Evolutionary conservation across 1,140 invertebrate genomes (phyloP).

Genomic region (Maniola jurtina): DNA sequence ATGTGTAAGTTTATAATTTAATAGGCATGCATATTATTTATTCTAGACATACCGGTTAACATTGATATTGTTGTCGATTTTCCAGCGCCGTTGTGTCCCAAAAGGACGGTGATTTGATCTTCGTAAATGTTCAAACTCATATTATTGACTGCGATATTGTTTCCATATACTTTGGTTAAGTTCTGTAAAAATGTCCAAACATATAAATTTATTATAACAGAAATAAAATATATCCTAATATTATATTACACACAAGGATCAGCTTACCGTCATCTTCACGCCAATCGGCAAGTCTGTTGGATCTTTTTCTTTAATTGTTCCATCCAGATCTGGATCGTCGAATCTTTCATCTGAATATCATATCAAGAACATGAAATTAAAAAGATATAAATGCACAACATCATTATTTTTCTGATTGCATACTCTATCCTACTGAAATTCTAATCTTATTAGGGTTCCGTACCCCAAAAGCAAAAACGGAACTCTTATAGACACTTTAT

Average conservation of each 20-base stretch:
- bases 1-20: too few species aligned
- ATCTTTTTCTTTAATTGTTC: constrained; percentile 54
- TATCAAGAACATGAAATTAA: background rate
- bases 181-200: constrained; percentile 47
- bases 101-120: constrained; percentile 84
- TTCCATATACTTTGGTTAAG: constrained; percentile 75
- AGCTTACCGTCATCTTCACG: constrained; percentile 57
- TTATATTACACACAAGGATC: background rate
- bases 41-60: constrained; percentile 81
- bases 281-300: constrained; percentile 45
- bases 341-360: constrained; percentile 22
- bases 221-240: too few species aligned
- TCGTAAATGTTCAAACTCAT: constrained; percentile 85
- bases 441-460: too few species aligned
- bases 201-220: constrained; percentile 1
- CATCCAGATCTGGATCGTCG: constrained; percentile 22
- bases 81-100: constrained; percentile 85
- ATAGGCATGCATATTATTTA: background rate
- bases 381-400: constrained; percentile 24
- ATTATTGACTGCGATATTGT: constrained; percentile 83
- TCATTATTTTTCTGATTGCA: background rate
- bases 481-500: too few species aligned
- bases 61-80: constrained; percentile 84
- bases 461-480: too few species aligned
- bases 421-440: too few species aligned